Evolutionary conservation across 2,113 vertebrate genomes (phyloP).

Genomic region (Mobula hypostoma): DNA sequence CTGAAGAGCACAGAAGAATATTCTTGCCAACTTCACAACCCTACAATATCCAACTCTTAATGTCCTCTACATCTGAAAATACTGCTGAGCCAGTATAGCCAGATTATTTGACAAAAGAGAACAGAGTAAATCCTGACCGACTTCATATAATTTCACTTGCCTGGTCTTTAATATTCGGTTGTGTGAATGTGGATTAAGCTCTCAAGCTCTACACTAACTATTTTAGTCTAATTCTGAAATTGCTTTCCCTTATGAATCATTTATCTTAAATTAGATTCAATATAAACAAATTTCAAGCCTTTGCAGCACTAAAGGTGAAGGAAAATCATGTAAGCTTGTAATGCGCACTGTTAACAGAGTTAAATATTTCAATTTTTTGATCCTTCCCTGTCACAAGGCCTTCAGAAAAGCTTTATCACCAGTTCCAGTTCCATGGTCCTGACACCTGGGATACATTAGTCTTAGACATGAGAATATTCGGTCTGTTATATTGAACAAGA

Average conservation of each 20-base stretch:
- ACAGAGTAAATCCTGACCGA: not conserved
- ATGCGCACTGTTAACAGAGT: not conserved
- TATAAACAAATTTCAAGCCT: not conserved
- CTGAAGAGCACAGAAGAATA: not conserved
- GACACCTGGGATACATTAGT: not conserved
- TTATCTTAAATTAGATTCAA: not conserved
- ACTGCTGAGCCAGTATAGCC: not conserved
- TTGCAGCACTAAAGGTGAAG: not conserved
- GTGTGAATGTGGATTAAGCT: not conserved
- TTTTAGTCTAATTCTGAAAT: not conserved
- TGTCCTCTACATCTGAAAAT: not conserved
- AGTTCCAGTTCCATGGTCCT: not conserved
- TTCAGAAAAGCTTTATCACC: not conserved
- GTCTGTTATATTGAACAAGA: not conserved
- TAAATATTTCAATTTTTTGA: not conserved
- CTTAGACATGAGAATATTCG: not conserved
- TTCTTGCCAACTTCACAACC: not conserved
- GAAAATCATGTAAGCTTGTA: not conserved
- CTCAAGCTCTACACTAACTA: not conserved
- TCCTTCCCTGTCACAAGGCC: not conserved
- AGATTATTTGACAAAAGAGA: not conserved
- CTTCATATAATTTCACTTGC: not conserved
- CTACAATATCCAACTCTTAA: too few relatives aligned
- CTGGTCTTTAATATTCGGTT: not conserved
- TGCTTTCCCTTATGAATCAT: not conserved